Percentiles rank a stretch among this genome's conserved stretches.
Evolutionary conservation across 2,113 vertebrate species (phyloP).

Genomic region (Rhynchomys soricoides): DNA sequence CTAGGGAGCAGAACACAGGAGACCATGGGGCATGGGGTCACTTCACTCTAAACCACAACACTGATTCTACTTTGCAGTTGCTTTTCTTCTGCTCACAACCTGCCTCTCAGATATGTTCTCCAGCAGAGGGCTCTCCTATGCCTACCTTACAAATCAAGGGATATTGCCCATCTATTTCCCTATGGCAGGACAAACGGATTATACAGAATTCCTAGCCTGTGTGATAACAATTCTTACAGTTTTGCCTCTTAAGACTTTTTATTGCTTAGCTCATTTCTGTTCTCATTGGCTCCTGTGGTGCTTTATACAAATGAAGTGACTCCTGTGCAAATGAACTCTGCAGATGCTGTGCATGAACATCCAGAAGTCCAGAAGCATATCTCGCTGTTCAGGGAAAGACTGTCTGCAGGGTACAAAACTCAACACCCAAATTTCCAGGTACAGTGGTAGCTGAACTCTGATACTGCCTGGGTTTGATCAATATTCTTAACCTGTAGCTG

Average conservation of each 20-base stretch:
- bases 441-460: constrained; percentile 11
- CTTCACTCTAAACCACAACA: neutral
- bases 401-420: constrained; percentile 17
- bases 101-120: neutral
- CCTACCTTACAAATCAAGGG: neutral
- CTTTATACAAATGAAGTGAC: constrained; percentile 62
- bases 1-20: neutral
- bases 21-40: neutral
- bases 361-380: neutral
- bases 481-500: neutral
- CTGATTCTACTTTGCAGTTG: neutral
- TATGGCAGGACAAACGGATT: neutral
- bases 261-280: constrained; percentile 47
- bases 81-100: neutral
- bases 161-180: neutral
- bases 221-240: neutral
- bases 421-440: constrained; percentile 16
- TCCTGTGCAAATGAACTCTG: constrained; percentile 56
- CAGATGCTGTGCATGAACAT: constrained; percentile 8
- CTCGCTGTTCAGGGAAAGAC: constrained; percentile 2
- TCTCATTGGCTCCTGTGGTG: constrained; percentile 53
- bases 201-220: neutral
- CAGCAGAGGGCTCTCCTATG: neutral
- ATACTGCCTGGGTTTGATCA: neutral
- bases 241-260: constrained; percentile 34